Evolutionary conservation across 2,888 invertebrate genomes (phyloP), one percentile per base, ranked within the genome.

Genomic region (Orthosia cruda): DNA sequence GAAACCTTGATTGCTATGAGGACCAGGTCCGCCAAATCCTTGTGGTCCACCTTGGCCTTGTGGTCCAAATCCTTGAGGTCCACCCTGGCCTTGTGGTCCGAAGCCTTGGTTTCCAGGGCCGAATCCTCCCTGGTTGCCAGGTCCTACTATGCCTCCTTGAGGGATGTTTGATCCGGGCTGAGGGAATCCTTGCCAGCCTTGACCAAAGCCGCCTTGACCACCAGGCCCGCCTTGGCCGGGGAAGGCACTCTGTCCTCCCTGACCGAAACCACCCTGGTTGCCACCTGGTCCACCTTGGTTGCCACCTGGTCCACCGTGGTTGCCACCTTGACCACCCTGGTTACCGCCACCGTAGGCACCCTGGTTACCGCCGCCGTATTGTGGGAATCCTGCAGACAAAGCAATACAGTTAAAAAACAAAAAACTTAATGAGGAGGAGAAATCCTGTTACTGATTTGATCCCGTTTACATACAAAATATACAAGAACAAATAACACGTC

Each of bases 181-280:
- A 3, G 81, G 85, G 16, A 61, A 75, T 3, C 81, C 85, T 69
- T 85, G 76, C 15, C 54, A n/a, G 12, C 82, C 81, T 26, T 80
- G 84, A 5, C 80, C 81, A 20, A 67, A 83, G 7, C 72, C 71
- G 1, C 57, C 61, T 23, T 79, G 76, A 16, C 54, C 52, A 2
- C 45, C 23, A 1, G 50, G 52, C 40, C 72, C 71, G 1, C 57
- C 61, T 23, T 79, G 76, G 5, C 45, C 23, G 15, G 61, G 61
- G 20, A 45, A 61, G 9, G 45, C 61, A 61, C 45, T 63, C 26
- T 71, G 78, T 32, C 66, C 66, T 20, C 57, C 45, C 11, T 79
- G 80, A n/a, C 83, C 67, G 20, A 59, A 66, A 16, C 79, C 80
- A 0, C 74, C 77, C 12, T 81, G 77, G 23, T 20, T 64, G 13